Percentiles rank a stretch among this genome's conserved stretches.
Evolutionary conservation across 2,888 invertebrate species (phyloP).

Genomic region (Adineta ricciae): DNA sequence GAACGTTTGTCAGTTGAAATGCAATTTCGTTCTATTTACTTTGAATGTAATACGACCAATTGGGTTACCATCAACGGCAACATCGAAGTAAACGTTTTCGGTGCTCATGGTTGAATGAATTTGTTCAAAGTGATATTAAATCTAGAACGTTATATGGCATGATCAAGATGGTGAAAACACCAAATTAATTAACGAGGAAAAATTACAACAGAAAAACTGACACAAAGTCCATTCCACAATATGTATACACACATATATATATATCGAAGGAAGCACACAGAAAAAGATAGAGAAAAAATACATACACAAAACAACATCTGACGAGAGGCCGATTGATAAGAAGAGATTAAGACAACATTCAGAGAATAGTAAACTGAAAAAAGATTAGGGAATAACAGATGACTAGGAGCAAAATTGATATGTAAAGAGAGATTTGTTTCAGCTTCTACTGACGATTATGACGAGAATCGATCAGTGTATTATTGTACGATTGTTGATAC

Average conservation of each 20-base stretch:
- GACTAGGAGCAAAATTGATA: neutral
- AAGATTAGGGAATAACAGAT: neutral
- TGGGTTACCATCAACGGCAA: conserved; percentile 28
- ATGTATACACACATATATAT: neutral
- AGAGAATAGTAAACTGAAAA: neutral
- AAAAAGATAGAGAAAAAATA: neutral
- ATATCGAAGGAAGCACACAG: neutral
- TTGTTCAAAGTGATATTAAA: neutral
- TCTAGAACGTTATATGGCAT: neutral
- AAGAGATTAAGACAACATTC: neutral
- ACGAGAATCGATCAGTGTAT: neutral
- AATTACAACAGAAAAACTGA: neutral
- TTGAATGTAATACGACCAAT: conserved; percentile 35
- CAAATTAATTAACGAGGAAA: neutral
- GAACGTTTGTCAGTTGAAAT: neutral
- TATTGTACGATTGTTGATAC: neutral
- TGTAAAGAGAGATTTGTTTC: neutral
- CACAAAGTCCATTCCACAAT: neutral
- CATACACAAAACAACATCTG: conserved; percentile 8
- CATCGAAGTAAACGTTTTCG: conserved; percentile 24
- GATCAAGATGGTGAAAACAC: neutral
- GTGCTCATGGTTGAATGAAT: neutral
- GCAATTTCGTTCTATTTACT: neutral
- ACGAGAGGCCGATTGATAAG: neutral
- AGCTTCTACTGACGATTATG: neutral